Conservation (phyloP, 2,113 vertebrate species). For the Syngnathus scovelli region DNA sequence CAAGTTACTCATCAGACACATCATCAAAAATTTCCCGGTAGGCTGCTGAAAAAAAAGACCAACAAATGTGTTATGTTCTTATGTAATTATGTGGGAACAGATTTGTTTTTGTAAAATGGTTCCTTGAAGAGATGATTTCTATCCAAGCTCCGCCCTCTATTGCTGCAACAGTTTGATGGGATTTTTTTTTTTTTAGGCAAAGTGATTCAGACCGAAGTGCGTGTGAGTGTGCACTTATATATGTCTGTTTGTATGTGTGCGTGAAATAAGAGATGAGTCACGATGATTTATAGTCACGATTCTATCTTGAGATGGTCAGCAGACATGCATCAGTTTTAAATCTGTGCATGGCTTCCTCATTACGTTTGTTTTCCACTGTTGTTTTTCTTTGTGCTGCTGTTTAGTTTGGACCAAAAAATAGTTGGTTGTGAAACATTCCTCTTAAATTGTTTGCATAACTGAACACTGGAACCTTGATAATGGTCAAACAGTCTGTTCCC, state of each 20-base stretch:
- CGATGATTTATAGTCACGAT: conserved; percentile 2
- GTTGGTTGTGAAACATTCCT: not conserved
- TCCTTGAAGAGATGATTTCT: conserved; percentile 2
- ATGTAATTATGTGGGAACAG: not conserved
- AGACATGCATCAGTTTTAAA: conserved; percentile 1
- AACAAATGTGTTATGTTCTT: not conserved
- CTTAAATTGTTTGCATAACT: not conserved
- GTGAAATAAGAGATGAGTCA: not conserved
- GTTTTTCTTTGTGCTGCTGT: not conserved
- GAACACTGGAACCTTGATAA: not conserved
- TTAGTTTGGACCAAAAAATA: not conserved
- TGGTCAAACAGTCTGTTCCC: too few species aligned
- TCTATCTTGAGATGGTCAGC: conserved; percentile 20
- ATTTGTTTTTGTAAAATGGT: conserved; percentile 13
- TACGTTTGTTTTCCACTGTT: conserved; percentile 13
- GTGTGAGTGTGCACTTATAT: conserved; percentile 39
- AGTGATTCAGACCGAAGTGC: conserved; percentile 39
- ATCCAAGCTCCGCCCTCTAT: not conserved
- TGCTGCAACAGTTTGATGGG: conserved; percentile 24
- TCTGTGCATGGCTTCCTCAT: not conserved
- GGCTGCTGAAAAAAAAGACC: conserved; percentile 11
- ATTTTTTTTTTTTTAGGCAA: conserved; percentile 32
- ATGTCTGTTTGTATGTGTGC: not conserved
- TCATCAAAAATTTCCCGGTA: not conserved
- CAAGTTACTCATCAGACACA: not conserved